phyloP scores from a whole-genome alignment of 2,113 vertebrate genomes.

The Ancistrus triradiatus region DNA sequence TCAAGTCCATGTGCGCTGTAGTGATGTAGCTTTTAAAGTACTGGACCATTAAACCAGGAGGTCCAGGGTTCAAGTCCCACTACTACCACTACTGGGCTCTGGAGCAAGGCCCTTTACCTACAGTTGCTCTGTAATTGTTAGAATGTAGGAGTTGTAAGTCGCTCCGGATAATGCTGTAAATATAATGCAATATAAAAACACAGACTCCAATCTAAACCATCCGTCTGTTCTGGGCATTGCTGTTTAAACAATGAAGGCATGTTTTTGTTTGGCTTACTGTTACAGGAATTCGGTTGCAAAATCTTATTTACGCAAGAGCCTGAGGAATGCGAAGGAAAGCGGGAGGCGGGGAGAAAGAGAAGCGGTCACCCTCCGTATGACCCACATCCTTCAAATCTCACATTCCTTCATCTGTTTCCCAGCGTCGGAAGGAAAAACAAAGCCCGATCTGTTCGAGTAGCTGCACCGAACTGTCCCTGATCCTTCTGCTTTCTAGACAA shows the following conservation, averaged over 20 bases:
- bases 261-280: slow-evolving; percentile 22
- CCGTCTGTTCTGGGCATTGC: too few relatives aligned
- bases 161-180: too few relatives aligned
- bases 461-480: slow-evolving; percentile 7
- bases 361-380: slow-evolving; percentile 61
- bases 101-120: too few relatives aligned
- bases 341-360: slow-evolving; percentile 38
- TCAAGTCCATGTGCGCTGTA: too few relatives aligned
- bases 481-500: not conserved
- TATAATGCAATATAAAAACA: too few relatives aligned
- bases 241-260: slow-evolving; percentile 1
- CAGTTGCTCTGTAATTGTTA: too few relatives aligned
- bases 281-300: slow-evolving; percentile 49
- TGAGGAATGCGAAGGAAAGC: slow-evolving; percentile 61
- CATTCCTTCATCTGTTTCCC: slow-evolving; percentile 62
- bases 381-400: slow-evolving; percentile 57
- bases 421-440: slow-evolving; percentile 6
- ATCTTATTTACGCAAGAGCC: slow-evolving; percentile 60
- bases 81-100: too few relatives aligned
- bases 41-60: too few relatives aligned
- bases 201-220: too few relatives aligned
- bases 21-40: too few relatives aligned
- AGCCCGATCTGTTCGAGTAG: not conserved
- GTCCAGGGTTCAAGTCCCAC: too few relatives aligned
- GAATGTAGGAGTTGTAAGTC: too few relatives aligned